phyloP scores from a whole-genome alignment of 1,140 invertebrate species.

The Papilio dardanus region DNA sequence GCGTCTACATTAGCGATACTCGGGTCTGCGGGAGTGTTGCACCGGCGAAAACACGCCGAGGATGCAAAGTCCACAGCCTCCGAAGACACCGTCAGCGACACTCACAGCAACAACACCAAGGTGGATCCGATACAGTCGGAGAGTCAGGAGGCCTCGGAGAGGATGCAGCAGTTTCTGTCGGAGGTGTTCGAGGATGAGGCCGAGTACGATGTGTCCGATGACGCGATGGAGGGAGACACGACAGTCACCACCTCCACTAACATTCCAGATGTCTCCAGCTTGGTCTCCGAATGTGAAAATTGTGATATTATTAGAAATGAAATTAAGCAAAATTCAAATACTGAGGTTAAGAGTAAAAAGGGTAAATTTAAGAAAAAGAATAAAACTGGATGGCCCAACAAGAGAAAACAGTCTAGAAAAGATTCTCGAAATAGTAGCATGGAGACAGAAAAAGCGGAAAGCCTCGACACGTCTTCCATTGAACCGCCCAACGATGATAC shows the following conservation, averaged over 20 bases:
- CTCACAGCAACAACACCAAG: slow-evolving; percentile 60
- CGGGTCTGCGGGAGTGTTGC: slow-evolving; percentile 83
- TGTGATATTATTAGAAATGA: slow-evolving; percentile 75
- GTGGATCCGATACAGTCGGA: slow-evolving; percentile 65
- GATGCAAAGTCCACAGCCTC: slow-evolving; percentile 77
- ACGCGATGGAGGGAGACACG: slow-evolving; percentile 61
- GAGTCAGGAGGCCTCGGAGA: slow-evolving; percentile 68
- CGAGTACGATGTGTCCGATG: slow-evolving; percentile 73
- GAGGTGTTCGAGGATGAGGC: slow-evolving; percentile 75
- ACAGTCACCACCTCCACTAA: slow-evolving; percentile 60
- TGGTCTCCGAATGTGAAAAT: slow-evolving; percentile 72
- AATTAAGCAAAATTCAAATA: slow-evolving; percentile 57
- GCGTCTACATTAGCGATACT: slow-evolving; percentile 92
- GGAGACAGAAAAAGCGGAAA: slow-evolving; percentile 57
- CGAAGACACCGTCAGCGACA: slow-evolving; percentile 76
- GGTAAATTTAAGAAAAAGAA: slow-evolving; percentile 81
- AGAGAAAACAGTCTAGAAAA: slow-evolving; percentile 69
- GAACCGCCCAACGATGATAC: slow-evolving; percentile 64
- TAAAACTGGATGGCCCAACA: slow-evolving; percentile 79
- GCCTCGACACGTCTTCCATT: slow-evolving; percentile 61
- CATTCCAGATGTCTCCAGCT: slow-evolving; percentile 66
- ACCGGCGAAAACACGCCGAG: slow-evolving; percentile 80
- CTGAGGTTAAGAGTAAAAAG: slow-evolving; percentile 50
- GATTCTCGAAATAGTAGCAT: slow-evolving; percentile 58
- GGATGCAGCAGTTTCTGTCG: slow-evolving; percentile 74